phyloP scores from a whole-genome alignment of 30 jellyfish, hydroid and myxozoan genomes.

The Pelagia noctiluca region DNA sequence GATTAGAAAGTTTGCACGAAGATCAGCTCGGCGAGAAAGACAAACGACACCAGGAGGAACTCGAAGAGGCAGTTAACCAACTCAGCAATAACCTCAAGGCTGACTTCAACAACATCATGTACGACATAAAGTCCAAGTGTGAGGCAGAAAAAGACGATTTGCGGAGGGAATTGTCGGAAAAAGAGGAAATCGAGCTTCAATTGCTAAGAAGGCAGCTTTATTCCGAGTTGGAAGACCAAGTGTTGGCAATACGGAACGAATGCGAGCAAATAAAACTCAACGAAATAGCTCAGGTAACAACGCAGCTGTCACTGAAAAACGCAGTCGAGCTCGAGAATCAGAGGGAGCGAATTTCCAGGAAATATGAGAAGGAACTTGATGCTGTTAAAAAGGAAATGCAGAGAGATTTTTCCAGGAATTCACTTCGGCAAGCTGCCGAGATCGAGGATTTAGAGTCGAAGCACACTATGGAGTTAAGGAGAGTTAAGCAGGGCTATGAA shows the following conservation, averaged over 20 bases:
- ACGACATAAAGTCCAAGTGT: slow-evolving; percentile 50
- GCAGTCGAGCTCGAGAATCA: slow-evolving; percentile 64
- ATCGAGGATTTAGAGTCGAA: slow-evolving; percentile 48
- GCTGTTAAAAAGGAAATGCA: slow-evolving; percentile 68
- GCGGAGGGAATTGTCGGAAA: slow-evolving; percentile 33
- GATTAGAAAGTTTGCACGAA: slow-evolving; percentile 18
- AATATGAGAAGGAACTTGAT: slow-evolving; percentile 62
- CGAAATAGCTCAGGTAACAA: slow-evolving; percentile 64
- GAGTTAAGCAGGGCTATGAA: slow-evolving; percentile 22
- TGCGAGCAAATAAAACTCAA: slow-evolving; percentile 41
- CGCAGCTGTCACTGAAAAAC: slow-evolving; percentile 57
- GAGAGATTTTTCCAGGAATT: slow-evolving; percentile 39
- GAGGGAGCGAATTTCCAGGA: slow-evolving; percentile 15
- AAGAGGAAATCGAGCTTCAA: slow-evolving; percentile 23
- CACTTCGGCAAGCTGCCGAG: slow-evolving; percentile 39
- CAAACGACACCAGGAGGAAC: slow-evolving; percentile 47
- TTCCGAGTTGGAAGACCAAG: slow-evolving; percentile 28
- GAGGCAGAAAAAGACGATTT: slow-evolving; percentile 59
- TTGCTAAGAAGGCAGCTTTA: slow-evolving; percentile 56
- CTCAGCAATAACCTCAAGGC: slow-evolving; percentile 44
- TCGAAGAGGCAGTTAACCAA: slow-evolving; percentile 55
- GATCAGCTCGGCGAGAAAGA: slow-evolving; percentile 56
- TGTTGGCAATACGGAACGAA: slow-evolving; percentile 36
- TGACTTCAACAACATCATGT: slow-evolving; percentile 59
- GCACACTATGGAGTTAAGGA: slow-evolving; percentile 50